Percentiles rank a stretch among this genome's conserved stretches.
phyloP scores from a whole-genome alignment of 2,113 vertebrate species.

The Lophius piscatorius region DNA sequence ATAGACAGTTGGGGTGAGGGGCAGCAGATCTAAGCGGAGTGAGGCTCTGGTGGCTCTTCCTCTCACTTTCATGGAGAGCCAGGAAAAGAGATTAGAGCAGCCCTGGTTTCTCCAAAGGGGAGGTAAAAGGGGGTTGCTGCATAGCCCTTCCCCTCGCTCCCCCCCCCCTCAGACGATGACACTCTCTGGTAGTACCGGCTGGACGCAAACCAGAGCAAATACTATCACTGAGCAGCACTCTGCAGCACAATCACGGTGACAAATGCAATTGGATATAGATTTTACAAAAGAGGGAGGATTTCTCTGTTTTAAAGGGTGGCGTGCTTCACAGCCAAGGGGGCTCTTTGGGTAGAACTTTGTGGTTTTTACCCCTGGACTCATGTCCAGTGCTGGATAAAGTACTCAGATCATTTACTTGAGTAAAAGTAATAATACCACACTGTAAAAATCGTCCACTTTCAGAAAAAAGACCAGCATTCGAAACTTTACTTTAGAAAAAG shows the following conservation, averaged over 20 bases:
- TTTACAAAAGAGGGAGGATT: conserved; percentile 13
- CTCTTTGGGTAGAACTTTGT: too few relatives aligned
- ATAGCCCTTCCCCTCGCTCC: conserved; percentile 27
- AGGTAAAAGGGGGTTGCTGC: neutral
- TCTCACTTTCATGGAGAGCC: conserved; percentile 82
- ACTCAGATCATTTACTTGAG: too few relatives aligned
- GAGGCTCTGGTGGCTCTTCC: conserved; percentile 76
- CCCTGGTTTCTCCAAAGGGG: conserved; percentile 64
- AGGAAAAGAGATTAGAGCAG: conserved; percentile 83
- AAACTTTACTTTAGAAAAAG: too few relatives aligned
- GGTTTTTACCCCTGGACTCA: too few relatives aligned
- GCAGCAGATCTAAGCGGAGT: conserved; percentile 75
- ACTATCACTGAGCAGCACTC: conserved; percentile 22
- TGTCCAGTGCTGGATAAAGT: too few relatives aligned
- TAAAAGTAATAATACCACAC: too few relatives aligned
- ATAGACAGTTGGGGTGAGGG: conserved; percentile 67
- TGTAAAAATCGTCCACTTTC: too few relatives aligned
- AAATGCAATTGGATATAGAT: conserved; percentile 40
- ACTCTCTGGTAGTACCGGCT: conserved; percentile 32
- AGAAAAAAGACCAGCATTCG: neutral
- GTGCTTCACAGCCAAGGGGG: too few relatives aligned
- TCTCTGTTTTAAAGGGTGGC: too few relatives aligned
- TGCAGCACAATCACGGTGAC: conserved; percentile 7
- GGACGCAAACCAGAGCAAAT: conserved; percentile 49
- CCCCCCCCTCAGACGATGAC: conserved; percentile 24